Percentiles rank a stretch among this genome's conserved stretches.
Conservation (phyloP, 2,888 invertebrate species). For the Drosophila rubida region DNA sequence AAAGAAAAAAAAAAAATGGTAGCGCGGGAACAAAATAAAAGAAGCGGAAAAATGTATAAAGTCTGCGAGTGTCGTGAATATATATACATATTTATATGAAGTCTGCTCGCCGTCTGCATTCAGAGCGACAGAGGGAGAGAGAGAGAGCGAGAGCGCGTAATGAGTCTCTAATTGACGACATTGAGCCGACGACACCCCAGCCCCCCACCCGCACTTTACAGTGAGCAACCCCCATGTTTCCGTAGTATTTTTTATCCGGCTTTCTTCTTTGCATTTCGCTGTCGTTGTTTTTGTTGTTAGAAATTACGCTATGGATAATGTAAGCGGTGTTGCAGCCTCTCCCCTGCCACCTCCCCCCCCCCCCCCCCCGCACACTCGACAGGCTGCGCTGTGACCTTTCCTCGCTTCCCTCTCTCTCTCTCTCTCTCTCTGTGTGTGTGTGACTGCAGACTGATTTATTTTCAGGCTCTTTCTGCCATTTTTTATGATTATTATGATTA, state of each 20-base stretch:
- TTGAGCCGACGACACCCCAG: conserved; percentile 54
- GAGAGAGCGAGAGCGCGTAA: conserved; percentile 75
- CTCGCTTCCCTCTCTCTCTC: background rate
- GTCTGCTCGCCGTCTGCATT: conserved; percentile 83
- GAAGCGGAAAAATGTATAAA: conserved; percentile 11
- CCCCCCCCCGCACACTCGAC: background rate
- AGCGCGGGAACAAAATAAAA: conserved; percentile 19
- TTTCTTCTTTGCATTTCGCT: conserved; percentile 23
- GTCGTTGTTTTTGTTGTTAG: conserved; percentile 63
- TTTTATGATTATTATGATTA: conserved; percentile 78
- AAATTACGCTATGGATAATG: conserved; percentile 75
- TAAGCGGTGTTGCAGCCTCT: conserved; percentile 27
- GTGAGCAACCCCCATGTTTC: conserved; percentile 17
- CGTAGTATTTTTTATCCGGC: conserved; percentile 19
- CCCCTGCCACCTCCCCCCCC: no score
- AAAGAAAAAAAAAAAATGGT: no score
- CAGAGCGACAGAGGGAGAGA: conserved; percentile 71
- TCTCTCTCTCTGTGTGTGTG: conserved; percentile 17
- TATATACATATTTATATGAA: conserved; percentile 45
- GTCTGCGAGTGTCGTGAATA: background rate
- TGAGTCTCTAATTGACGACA: conserved; percentile 84
- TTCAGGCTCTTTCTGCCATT: conserved; percentile 71
- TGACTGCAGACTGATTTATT: conserved; percentile 77
- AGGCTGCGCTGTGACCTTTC: conserved; percentile 45
- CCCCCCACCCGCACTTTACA: background rate